Conservation (phyloP, 2,888 invertebrate genomes). For the Herminia tarsipennalis region DNA sequence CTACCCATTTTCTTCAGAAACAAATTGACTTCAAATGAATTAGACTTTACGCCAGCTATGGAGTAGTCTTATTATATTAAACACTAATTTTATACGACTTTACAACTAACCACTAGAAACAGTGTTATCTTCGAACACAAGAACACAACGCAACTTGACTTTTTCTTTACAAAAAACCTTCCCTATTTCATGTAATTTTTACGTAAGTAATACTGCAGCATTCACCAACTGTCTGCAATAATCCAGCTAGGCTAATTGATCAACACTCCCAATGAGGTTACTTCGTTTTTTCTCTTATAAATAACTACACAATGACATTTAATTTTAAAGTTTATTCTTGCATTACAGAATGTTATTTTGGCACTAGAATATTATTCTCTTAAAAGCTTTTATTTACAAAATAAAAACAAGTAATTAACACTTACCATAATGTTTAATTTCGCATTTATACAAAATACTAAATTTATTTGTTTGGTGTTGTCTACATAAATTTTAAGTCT, state of each 20-base stretch:
- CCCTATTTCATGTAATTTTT: background rate
- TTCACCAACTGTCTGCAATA: background rate
- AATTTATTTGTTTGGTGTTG: too few relatives aligned
- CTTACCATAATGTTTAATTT: too few relatives aligned
- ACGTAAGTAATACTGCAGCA: background rate
- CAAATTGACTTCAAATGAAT: too few relatives aligned
- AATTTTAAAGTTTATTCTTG: slow-evolving; percentile 25
- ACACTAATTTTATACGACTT: too few relatives aligned
- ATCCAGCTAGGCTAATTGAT: background rate
- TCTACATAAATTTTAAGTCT: too few relatives aligned
- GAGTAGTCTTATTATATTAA: too few relatives aligned
- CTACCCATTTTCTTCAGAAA: too few relatives aligned
- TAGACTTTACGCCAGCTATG: too few relatives aligned
- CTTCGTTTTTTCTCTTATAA: background rate
- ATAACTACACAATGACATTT: slow-evolving; percentile 6
- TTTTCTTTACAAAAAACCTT: background rate
- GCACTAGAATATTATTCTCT: slow-evolving; percentile 31
- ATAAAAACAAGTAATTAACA: slow-evolving; percentile 15
- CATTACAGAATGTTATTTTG: slow-evolving; percentile 23
- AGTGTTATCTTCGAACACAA: too few relatives aligned
- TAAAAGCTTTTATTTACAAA: slow-evolving; percentile 20
- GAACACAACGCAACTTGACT: background rate
- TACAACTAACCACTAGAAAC: too few relatives aligned
- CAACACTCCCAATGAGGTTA: background rate
- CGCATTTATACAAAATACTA: too few relatives aligned